Base-by-base conservation (phyloP, 2,888 invertebrate genomes). In the Agonopterix arenella region DNA sequence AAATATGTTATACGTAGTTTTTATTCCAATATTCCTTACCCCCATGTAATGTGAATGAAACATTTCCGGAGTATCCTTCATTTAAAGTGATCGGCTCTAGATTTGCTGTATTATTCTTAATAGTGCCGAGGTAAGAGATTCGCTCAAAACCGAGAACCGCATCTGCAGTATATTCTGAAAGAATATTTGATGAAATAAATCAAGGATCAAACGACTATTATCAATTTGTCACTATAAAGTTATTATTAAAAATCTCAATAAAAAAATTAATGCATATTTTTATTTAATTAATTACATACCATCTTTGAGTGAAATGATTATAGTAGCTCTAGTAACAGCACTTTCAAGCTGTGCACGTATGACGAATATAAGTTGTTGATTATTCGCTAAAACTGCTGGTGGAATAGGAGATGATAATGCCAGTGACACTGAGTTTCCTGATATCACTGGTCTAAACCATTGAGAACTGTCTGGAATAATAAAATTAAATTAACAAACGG, bases 291-390 rank as follows among this genome's bases (percentile, higher is more conserved):
- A n/a, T 13, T 13, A 13, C 13, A 13, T 52, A 57, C 64, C 61
- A 8, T 59, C 53, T 11, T 44, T 36, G 5, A 61, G 42, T 1
- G 59, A 51, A 11, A 69, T 61, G 1, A 68, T 50, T 11, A 69
- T 58, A 2, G 63, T 62, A 0, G 66, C 51, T 37, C 54, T 56
- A 8, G 59, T 59, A 7, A 7, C 5, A 5, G 28, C 45, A 37
- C 56, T 57, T 18, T 55, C 61, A 2, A 49, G 45, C 47, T 55
- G 46, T 1, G 69, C 69, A 1, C 11, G 46, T 36, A 68, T 47
- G 10, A 51, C 46, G 37, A 66, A 60, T 7, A 64, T 53, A 10
- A 70, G 56, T 37, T 62, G 58, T 4, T 53, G 55, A 49, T 62
- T 63, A 47, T 56, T 62, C 1, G 46, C 48, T 10, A 67, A 8